Conservation (phyloP, 2,113 vertebrate species). For the Budorcas taxicolor region DNA sequence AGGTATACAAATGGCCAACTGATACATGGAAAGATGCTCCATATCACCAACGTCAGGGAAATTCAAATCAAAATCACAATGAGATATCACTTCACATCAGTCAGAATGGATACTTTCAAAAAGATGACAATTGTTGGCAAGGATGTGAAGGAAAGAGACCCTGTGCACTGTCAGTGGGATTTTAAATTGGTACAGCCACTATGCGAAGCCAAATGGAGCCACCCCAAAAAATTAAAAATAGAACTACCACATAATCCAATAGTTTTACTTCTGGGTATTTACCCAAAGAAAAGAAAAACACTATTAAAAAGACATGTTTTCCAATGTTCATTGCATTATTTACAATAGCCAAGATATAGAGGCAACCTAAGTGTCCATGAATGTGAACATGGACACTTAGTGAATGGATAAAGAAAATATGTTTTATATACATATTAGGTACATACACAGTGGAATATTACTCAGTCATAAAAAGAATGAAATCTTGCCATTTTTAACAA, state of each 20-base stretch:
- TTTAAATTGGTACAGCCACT: background rate
- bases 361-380: background rate
- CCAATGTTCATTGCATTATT: background rate
- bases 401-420: background rate
- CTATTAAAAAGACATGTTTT: background rate
- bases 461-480: background rate
- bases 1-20: background rate
- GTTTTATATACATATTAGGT: background rate
- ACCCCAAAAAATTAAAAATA: background rate
- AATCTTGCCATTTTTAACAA: background rate
- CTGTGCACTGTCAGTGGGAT: background rate
- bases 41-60: background rate
- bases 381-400: background rate
- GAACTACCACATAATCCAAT: background rate
- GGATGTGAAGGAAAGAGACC: background rate
- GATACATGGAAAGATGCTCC: background rate
- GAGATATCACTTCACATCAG: background rate
- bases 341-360: background rate
- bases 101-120: background rate
- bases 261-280: background rate
- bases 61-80: background rate
- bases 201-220: background rate
- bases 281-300: background rate
- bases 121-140: background rate
- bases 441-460: background rate